A percentile compares a stretch with the other conserved stretches of the same genome.
phyloP scores from a whole-genome alignment of 2,113 vertebrate genomes.

The Seriola quinqueradiata region DNA sequence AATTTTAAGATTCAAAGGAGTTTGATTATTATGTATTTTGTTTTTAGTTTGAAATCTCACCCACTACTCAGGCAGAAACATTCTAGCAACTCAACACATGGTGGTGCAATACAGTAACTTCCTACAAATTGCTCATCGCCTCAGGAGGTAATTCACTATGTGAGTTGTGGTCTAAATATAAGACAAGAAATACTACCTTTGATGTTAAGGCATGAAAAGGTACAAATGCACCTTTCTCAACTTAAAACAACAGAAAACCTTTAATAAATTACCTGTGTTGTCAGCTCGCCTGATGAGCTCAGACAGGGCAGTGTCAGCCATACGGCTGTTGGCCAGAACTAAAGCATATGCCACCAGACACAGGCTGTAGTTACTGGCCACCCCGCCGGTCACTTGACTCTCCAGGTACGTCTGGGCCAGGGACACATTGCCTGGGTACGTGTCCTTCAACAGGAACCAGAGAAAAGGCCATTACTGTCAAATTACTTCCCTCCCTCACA shows the following conservation, averaged over 20 bases:
- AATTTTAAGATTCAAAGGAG: not conserved
- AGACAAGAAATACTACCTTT: not conserved
- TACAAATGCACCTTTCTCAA: not conserved
- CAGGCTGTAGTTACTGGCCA: slow-evolving; percentile 90
- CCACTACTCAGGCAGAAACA: no score
- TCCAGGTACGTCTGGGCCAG: slow-evolving; percentile 87
- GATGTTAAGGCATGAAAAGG: not conserved
- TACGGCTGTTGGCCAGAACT: slow-evolving; percentile 82
- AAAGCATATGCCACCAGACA: slow-evolving; percentile 87
- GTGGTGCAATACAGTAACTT: not conserved
- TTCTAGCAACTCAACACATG: slow-evolving; percentile 1
- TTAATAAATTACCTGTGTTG: slow-evolving; percentile 77
- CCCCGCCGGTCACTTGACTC: slow-evolving; percentile 78
- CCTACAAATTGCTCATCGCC: not conserved
- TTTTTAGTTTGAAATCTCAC: no score
- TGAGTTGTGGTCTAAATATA: not conserved
- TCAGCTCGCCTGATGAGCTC: slow-evolving; percentile 84
- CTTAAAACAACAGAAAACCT: not conserved
- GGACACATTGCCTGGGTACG: slow-evolving; percentile 52
- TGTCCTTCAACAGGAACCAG: slow-evolving; percentile 71
- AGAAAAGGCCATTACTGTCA: not conserved
- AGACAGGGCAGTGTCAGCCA: slow-evolving; percentile 77
- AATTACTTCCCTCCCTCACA: not conserved
- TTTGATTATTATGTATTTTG: no score
- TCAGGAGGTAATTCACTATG: not conserved